A percentile compares a stretch with the other conserved stretches of the same genome.
Evolutionary conservation across 2,888 invertebrate genomes (phyloP).

Genomic region (Drosophila fulvimacula): DNA sequence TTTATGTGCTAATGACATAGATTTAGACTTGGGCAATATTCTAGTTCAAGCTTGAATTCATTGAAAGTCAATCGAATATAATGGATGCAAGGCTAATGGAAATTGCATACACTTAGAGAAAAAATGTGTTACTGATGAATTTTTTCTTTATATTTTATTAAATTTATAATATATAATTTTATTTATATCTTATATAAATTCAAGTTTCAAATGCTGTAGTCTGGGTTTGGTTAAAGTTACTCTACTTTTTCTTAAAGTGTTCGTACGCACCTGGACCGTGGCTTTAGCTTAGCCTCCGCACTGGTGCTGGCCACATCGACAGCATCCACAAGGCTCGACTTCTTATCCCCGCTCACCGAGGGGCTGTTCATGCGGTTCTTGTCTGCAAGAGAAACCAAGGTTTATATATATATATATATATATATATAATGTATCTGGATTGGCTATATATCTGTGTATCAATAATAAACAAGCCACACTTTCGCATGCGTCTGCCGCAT

Average conservation of each 20-base stretch:
- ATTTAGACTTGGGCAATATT: background rate
- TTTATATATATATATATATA: background rate
- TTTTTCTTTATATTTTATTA: too few species aligned
- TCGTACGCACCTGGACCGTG: constrained; percentile 86
- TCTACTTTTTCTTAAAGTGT: background rate
- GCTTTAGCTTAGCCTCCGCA: constrained; percentile 86
- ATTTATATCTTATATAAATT: too few species aligned
- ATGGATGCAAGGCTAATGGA: background rate
- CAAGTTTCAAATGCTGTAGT: background rate
- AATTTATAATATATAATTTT: too few species aligned
- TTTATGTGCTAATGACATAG: too few species aligned
- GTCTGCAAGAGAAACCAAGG: constrained; percentile 66
- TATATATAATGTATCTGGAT: background rate
- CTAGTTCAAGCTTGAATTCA: background rate
- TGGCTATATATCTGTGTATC: background rate
- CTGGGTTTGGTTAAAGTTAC: background rate
- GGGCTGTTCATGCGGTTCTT: constrained; percentile 84
- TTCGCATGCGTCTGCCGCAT: background rate
- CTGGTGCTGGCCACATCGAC: constrained; percentile 81
- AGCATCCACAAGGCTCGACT: constrained; percentile 79
- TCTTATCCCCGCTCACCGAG: constrained; percentile 83
- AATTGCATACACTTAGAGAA: background rate
- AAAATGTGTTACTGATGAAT: background rate
- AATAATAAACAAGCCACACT: constrained; percentile 16
- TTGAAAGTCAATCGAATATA: background rate